These are phyloP conservation scores for Stercorarius parasiticus DNA, from an alignment of 2,113 vertebrate species.

Conservation along the genomic window DNA sequence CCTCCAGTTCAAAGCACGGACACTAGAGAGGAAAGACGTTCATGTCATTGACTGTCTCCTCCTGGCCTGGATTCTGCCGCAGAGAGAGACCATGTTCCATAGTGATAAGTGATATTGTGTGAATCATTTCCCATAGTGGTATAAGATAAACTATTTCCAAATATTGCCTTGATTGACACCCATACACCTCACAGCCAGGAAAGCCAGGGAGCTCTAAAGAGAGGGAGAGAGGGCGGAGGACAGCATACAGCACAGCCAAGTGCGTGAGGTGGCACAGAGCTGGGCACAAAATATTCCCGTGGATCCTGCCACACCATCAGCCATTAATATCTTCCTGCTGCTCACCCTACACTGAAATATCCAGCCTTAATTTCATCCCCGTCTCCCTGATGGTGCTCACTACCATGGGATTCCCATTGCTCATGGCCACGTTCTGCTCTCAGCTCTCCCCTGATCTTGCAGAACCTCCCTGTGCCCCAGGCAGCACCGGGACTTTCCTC, in stretches of 20 bases:
- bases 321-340: neutral
- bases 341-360: neutral
- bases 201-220: neutral
- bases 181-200: neutral
- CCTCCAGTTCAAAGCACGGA: neutral
- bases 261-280: neutral
- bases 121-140: neutral
- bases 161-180: neutral
- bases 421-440: neutral
- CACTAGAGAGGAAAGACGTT: neutral
- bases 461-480: accelerated
- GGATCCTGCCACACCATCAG: neutral
- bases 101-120: accelerated
- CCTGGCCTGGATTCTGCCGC: neutral
- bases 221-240: neutral
- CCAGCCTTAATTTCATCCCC: neutral
- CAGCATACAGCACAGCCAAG: neutral
- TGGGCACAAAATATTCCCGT: neutral
- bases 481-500: neutral
- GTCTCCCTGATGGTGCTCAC: neutral
- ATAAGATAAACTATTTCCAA: neutral
- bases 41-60: neutral
- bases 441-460: accelerated
- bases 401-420: accelerated
- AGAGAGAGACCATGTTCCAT: neutral